phyloP scores from a whole-genome alignment of 2,888 invertebrate genomes.

The Nomada ruficornis region DNA sequence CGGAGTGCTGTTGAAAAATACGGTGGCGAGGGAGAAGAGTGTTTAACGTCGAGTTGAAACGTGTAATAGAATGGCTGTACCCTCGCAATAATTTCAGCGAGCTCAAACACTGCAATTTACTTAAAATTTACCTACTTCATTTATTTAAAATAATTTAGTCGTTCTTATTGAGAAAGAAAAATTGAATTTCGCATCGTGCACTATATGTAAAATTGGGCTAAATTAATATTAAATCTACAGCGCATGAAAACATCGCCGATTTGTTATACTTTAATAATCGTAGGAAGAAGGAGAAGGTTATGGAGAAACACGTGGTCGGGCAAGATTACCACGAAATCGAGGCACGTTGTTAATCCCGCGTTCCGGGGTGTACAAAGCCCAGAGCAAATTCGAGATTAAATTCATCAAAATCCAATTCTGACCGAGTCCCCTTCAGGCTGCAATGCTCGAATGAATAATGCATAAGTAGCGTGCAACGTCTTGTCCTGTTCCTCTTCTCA shows the following conservation, averaged over 20 bases:
- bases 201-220: no score
- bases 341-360: constrained; percentile 79
- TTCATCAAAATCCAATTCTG: constrained; percentile 83
- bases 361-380: constrained; percentile 69
- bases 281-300: no score
- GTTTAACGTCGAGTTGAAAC: not conserved
- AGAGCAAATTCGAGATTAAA: constrained; percentile 83
- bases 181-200: no score
- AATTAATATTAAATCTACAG: no score
- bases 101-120: no score
- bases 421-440: constrained; percentile 76
- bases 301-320: constrained; percentile 33
- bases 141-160: no score
- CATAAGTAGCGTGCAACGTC: constrained; percentile 75
- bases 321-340: constrained; percentile 31
- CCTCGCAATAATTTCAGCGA: no score
- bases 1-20: no score
- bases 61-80: not conserved
- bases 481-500: constrained; percentile 57
- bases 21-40: not conserved
- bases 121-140: no score
- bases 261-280: no score
- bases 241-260: no score
- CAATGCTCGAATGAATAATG: constrained; percentile 80
- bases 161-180: no score